Conservation (phyloP, 2,113 vertebrate genomes). For the Laticauda laticaudata region DNA sequence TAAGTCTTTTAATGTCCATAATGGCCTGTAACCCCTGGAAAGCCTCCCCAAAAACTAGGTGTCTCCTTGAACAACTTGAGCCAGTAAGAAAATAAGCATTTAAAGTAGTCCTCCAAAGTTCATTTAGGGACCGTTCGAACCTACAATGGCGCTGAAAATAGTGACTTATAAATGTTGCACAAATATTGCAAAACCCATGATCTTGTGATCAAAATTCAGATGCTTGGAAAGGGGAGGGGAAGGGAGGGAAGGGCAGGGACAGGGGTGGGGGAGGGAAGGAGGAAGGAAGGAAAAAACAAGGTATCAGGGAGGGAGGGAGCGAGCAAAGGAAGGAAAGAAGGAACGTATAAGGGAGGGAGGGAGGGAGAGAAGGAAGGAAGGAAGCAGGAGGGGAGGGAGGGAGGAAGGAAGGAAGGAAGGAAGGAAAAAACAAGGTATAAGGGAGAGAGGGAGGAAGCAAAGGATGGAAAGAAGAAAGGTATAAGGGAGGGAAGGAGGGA, state of each 20-base stretch:
- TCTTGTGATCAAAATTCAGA: background rate
- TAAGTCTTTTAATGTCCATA: background rate
- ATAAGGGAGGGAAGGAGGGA: background rate
- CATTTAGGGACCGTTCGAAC: background rate
- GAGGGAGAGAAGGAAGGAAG: fast-evolving
- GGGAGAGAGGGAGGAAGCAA: background rate
- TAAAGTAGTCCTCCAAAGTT: background rate
- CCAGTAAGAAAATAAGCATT: background rate
- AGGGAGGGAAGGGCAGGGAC: background rate
- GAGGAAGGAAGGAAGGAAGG: fast-evolving
- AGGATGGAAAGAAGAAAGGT: too few relatives aligned
- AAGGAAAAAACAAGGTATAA: background rate
- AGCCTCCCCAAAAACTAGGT: background rate
- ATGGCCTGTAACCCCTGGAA: background rate
- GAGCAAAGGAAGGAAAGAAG: fast-evolving
- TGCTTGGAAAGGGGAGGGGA: background rate
- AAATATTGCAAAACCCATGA: background rate
- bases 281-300: too few relatives aligned
- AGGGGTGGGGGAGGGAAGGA: too few relatives aligned
- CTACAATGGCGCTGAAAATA: background rate
- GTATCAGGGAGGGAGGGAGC: too few relatives aligned
- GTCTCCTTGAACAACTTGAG: background rate
- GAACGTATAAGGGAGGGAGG: fast-evolving
- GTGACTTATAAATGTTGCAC: background rate
- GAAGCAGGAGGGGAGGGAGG: fast-evolving